phyloP scores from a whole-genome alignment of 2,888 invertebrate genomes.

The Operophtera brumata region DNA sequence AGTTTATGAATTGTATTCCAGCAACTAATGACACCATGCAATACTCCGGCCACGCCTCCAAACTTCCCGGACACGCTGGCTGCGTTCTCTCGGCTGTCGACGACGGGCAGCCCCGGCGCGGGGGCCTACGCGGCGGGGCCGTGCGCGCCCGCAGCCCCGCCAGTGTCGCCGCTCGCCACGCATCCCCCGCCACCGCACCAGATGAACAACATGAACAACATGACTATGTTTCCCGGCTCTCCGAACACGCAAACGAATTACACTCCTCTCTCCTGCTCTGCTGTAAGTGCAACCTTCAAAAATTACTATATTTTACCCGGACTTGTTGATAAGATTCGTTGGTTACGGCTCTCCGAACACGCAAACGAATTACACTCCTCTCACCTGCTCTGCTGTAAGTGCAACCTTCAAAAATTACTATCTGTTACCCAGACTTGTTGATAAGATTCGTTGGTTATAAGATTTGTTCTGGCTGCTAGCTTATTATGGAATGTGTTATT shows the following conservation, averaged over 20 bases:
- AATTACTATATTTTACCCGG: too few relatives aligned
- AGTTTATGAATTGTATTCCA: too few relatives aligned
- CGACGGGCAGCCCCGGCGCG: slow-evolving; percentile 79
- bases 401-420: slow-evolving; percentile 1
- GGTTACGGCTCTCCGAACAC: slow-evolving; percentile 60
- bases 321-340: too few relatives aligned
- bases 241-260: slow-evolving; percentile 68
- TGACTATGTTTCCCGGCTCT: slow-evolving; percentile 59
- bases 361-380: slow-evolving; percentile 66
- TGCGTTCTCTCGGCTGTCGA: slow-evolving; percentile 93
- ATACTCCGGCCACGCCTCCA: slow-evolving; percentile 96
- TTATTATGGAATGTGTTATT: too few relatives aligned
- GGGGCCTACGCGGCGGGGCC: slow-evolving; percentile 42
- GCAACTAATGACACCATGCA: slow-evolving; percentile 94
- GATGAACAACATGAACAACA: slow-evolving; percentile 43
- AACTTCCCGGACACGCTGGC: slow-evolving; percentile 95
- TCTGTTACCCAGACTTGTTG: too few relatives aligned
- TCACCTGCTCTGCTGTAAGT: slow-evolving; percentile 75
- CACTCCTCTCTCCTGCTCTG: slow-evolving; percentile 71
- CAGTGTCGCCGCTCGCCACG: slow-evolving; percentile 70
- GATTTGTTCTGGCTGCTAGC: too few relatives aligned
- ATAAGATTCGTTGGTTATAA: too few relatives aligned
- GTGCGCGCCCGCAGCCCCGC: slow-evolving; percentile 57
- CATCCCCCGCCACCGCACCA: slow-evolving; percentile 59
- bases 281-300: slow-evolving; percentile 52